A percentile compares a stretch with the other conserved stretches of the same genome.
Conservation (phyloP, 2,797 vertebrate genomes). For the Gouania willdenowi region DNA sequence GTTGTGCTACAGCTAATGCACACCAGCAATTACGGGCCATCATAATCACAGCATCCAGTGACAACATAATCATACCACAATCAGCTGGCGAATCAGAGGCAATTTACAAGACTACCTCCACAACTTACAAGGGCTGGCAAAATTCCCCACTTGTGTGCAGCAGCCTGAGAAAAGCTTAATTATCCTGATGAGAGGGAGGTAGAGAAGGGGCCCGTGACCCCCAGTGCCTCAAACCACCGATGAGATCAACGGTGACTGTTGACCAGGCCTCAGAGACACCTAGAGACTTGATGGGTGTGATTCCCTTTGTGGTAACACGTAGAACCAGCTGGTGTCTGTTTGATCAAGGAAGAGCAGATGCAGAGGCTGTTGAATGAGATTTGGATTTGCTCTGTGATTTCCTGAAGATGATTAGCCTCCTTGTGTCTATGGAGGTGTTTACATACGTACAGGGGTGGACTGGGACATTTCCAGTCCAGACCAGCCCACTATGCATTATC, state of each 20-base stretch:
- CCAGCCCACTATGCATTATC: too few species aligned
- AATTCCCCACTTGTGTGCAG: conserved; percentile 59
- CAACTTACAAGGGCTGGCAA: conserved; percentile 63
- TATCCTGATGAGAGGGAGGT: conserved; percentile 70
- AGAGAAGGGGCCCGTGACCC: conserved; percentile 48
- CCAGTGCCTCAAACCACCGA: conserved; percentile 28
- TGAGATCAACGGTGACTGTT: conserved; percentile 22
- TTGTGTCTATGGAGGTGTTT: too few species aligned
- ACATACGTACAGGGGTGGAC: too few species aligned
- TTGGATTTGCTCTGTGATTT: conserved; percentile 35
- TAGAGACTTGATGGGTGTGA: conserved; percentile 18
- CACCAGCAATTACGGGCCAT: conserved; percentile 69
- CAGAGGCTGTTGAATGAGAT: conserved; percentile 24
- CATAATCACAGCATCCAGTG: conserved; percentile 78
- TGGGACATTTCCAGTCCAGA: too few species aligned
- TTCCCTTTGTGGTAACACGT: conserved; percentile 15
- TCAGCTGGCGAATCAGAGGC: conserved; percentile 72
- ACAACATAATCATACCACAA: conserved; percentile 80
- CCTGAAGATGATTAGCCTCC: too few species aligned
- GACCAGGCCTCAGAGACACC: conserved; percentile 29
- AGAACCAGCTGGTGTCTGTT: conserved; percentile 58
- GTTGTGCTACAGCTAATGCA: conserved; percentile 67
- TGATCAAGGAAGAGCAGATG: conserved; percentile 51
- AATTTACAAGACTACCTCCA: conserved; percentile 72
- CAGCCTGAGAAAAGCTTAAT: conserved; percentile 70